Conservation (phyloP, 1,140 invertebrate species). For the Bursaphelenchus mucronatus region DNA sequence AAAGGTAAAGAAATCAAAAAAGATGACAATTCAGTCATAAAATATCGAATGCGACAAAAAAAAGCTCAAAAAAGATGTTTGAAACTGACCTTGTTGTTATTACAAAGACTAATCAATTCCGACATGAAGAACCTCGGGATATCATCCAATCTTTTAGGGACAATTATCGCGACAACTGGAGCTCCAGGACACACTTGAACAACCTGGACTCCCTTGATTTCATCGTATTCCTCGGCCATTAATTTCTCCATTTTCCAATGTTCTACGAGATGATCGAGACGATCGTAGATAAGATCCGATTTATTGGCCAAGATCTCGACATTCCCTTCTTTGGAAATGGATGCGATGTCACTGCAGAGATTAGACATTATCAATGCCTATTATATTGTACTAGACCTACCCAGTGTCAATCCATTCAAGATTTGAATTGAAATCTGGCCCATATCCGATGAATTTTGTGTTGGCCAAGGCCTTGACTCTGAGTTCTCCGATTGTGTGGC, state of each 20-base stretch:
- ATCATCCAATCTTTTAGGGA: conserved; percentile 36
- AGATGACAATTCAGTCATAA: not conserved
- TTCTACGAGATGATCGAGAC: conserved; percentile 48
- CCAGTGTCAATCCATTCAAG: conserved; percentile 52
- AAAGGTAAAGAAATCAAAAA: no score
- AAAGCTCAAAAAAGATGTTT: not conserved
- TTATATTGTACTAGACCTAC: conserved; percentile 23
- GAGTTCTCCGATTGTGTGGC: conserved; percentile 46
- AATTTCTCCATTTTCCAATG: conserved; percentile 55
- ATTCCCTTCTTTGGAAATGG: conserved; percentile 49
- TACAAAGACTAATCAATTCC: conserved; percentile 46
- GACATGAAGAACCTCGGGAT: conserved; percentile 35
- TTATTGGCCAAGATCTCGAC: conserved; percentile 54
- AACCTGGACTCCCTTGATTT: conserved; percentile 54
- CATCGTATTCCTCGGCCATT: conserved; percentile 41
- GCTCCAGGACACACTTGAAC: conserved; percentile 46
- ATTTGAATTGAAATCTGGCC: conserved; percentile 43
- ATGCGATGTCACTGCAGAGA: conserved; percentile 51
- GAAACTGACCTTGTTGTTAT: conserved; percentile 43
- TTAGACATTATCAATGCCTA: conserved; percentile 6
- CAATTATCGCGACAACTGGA: conserved; percentile 52
- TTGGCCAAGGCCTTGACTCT: conserved; percentile 33
- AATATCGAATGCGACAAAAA: not conserved
- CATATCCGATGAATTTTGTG: conserved; percentile 54
- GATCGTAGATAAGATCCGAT: conserved; percentile 53